Base-by-base conservation (phyloP, 2,888 invertebrate genomes). In the Drosophila borborema region DNA sequence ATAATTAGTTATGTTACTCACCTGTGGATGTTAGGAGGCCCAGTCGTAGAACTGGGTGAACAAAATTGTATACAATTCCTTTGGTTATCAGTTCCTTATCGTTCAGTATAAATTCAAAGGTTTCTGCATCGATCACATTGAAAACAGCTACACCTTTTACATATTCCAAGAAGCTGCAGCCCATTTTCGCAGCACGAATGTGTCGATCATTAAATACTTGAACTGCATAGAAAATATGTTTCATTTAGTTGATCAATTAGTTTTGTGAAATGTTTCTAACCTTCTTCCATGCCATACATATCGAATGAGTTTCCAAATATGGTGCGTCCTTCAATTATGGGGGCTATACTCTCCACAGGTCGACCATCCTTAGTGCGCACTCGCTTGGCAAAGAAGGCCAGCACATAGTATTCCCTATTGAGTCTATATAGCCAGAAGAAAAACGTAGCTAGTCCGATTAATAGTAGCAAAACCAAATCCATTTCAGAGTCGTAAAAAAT, bases 1-100 rank as follows among this genome's bases (percentile, higher is more conserved):
- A 34, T 0, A 16, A 16, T 34, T 23, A 4, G 23, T 40, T 55
- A 2, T 4, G 1, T 5, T 3, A 3, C 16, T n/a, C 48, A 82
- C 89, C 92, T 12, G 89, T 82, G 2, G 90, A 89, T 6, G 86
- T 91, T 9, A 91, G 49, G 0, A 91, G 64, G 0, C 91, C 91
- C 1, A 88, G 88, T 4, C 81, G 81, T 0, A 92, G 28, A 6
- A 91, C 90, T 9, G 92, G 90, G 9, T 82, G 70, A 3, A 92
- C 43, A 43, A 90, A 92, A 0, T 82, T 66, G 43, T 92, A 92
- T 0, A 82, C 74, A 2, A 85, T 34, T 0, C 87, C 76, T 48
- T 92, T 92, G 6, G 81, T 87, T 20, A 91, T 88, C 0, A 92
- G 55, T 59, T 71, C 82, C 3, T 53, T 81, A 70, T 92, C 82